These are phyloP conservation scores for Tor tambroides DNA, from an alignment of 2,113 vertebrate species.

Conservation along the genomic window DNA sequence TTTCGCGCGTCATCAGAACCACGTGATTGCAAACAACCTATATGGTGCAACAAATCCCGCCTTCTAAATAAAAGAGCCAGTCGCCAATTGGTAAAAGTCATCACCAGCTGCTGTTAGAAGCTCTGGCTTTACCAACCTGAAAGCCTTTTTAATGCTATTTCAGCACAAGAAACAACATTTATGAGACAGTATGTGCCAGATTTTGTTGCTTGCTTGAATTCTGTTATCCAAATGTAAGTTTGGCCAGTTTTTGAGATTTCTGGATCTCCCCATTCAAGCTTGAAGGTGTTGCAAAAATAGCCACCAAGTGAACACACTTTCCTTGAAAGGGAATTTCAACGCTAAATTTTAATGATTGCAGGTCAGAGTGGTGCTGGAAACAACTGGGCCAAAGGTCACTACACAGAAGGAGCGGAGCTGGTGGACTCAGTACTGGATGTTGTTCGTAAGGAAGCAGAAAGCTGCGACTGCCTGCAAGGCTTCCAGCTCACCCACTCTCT, in stretches of 20 bases:
- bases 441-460: slow-evolving; percentile 81
- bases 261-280: neutral
- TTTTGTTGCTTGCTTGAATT: neutral
- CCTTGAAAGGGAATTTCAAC: neutral
- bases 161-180: neutral
- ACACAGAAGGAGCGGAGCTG: slow-evolving; percentile 82
- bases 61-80: neutral
- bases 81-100: neutral
- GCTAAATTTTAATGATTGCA: slow-evolving; percentile 42
- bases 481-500: slow-evolving; percentile 83
- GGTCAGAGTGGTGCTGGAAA: slow-evolving; percentile 83
- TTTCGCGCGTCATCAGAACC: no score
- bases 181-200: neutral
- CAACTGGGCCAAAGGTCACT: slow-evolving; percentile 84
- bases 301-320: neutral
- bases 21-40: no score
- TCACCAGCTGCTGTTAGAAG: neutral
- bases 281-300: neutral
- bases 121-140: neutral
- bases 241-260: neutral
- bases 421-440: slow-evolving; percentile 82
- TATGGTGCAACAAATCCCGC: neutral
- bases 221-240: neutral
- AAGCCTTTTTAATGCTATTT: neutral
- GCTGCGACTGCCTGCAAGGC: slow-evolving; percentile 82